Evolutionary conservation across 1,140 invertebrate species (phyloP).

Genomic region (Hermetia illucens): DNA sequence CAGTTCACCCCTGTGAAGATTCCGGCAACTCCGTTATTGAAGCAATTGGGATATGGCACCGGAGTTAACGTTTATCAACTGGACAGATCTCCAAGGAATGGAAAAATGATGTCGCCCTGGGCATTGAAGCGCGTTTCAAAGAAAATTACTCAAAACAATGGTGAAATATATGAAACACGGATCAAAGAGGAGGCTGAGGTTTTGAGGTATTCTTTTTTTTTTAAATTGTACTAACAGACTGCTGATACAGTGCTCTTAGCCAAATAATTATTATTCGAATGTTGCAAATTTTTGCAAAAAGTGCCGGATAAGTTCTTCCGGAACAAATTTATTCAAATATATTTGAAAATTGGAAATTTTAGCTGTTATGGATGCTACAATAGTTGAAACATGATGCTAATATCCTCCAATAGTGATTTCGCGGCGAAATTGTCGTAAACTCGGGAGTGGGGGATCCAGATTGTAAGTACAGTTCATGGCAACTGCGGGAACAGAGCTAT

Average conservation of each 20-base stretch:
- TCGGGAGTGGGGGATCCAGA: too few relatives aligned
- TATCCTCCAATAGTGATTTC: not conserved
- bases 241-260: too few relatives aligned
- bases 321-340: not conserved
- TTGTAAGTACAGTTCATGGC: too few relatives aligned
- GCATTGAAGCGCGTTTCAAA: constrained; percentile 51
- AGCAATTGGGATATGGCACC: constrained; percentile 30
- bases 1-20: constrained; percentile 21
- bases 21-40: constrained; percentile 23
- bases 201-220: constrained; percentile 22
- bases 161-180: constrained; percentile 34
- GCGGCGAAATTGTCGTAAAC: not conserved
- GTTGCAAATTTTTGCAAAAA: too few relatives aligned
- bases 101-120: constrained; percentile 59
- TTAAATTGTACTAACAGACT: too few relatives aligned
- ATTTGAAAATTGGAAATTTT: not conserved
- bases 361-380: not conserved
- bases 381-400: not conserved
- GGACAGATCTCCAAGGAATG: constrained; percentile 49
- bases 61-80: constrained; percentile 64
- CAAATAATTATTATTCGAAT: too few relatives aligned
- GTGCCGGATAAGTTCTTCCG: too few relatives aligned
- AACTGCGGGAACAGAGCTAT: too few relatives aligned
- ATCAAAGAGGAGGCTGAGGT: constrained; percentile 53
- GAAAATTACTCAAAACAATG: constrained; percentile 10